These are phyloP conservation scores for Calypte anna DNA, from an alignment of 2,113 vertebrate species.

Conservation along the genomic window DNA sequence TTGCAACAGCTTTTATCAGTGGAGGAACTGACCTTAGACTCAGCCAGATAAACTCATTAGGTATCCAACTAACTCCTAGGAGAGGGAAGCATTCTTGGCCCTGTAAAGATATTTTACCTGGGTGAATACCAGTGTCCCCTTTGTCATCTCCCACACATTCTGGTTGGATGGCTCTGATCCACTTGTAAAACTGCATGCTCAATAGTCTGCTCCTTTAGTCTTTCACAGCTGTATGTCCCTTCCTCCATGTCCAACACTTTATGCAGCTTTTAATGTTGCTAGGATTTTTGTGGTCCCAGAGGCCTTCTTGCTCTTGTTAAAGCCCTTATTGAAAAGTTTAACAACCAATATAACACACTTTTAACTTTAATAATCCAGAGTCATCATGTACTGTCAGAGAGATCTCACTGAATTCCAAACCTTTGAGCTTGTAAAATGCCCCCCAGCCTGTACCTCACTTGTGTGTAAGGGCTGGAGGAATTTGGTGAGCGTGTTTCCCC, in stretches of 20 bases:
- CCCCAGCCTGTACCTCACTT: background rate
- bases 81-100: background rate
- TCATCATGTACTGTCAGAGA: background rate
- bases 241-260: background rate
- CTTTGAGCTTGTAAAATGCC: background rate
- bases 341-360: background rate
- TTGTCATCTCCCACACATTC: background rate
- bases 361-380: background rate
- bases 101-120: background rate
- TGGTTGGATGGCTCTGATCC: background rate
- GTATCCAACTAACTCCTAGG: background rate
- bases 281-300: background rate
- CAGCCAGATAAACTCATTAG: background rate
- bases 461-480: background rate
- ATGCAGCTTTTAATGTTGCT: background rate
- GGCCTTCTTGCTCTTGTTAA: background rate
- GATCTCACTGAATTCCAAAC: background rate
- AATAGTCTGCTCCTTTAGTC: background rate
- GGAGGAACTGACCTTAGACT: background rate
- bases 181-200: background rate
- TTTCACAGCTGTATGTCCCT: background rate
- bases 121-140: background rate
- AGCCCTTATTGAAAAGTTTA: constrained; percentile 33
- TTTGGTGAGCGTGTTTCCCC: background rate
- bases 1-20: background rate